Percentiles rank a stretch among this genome's conserved stretches.
Evolutionary conservation across 2,888 invertebrate genomes (phyloP).

Genomic region (Tillus elongatus): DNA sequence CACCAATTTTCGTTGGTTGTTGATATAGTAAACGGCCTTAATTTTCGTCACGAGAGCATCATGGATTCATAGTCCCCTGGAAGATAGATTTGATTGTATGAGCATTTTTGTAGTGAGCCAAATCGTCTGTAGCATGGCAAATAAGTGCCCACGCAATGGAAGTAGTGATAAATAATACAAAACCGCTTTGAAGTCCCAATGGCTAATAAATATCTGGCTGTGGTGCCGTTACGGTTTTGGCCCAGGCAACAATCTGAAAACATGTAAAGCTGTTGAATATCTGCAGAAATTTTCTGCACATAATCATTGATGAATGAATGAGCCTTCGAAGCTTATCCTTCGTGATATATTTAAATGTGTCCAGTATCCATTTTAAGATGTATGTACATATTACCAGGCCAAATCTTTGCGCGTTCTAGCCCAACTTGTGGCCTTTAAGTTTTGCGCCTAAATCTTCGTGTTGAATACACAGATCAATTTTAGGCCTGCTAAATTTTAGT

Average conservation of each 20-base stretch:
- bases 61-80: slow-evolving; percentile 20
- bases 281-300: slow-evolving; percentile 14
- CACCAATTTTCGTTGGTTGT: slow-evolving; percentile 9
- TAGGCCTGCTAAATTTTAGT: no score
- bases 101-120: slow-evolving; percentile 17
- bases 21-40: slow-evolving; percentile 15
- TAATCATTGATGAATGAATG: slow-evolving; percentile 19
- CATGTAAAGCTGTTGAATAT: slow-evolving; percentile 17
- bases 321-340: slow-evolving; percentile 19
- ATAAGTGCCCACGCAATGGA: slow-evolving; percentile 18
- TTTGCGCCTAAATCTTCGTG: no score
- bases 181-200: slow-evolving; percentile 15
- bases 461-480: no score
- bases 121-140: slow-evolving; percentile 21
- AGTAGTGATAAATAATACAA: slow-evolving; percentile 19
- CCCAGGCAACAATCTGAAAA: slow-evolving; percentile 21
- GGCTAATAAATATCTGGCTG: slow-evolving; percentile 18
- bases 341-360: slow-evolving; percentile 18
- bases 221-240: slow-evolving; percentile 19
- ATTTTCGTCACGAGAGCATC: slow-evolving; percentile 14
- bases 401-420: no score
- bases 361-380: slow-evolving; percentile 4
- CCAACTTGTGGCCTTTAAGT: no score
- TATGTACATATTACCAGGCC: no score
- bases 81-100: slow-evolving; percentile 19